Evolutionary conservation across 2,113 vertebrate species (phyloP).

Genomic region (Muntiacus reevesi): DNA sequence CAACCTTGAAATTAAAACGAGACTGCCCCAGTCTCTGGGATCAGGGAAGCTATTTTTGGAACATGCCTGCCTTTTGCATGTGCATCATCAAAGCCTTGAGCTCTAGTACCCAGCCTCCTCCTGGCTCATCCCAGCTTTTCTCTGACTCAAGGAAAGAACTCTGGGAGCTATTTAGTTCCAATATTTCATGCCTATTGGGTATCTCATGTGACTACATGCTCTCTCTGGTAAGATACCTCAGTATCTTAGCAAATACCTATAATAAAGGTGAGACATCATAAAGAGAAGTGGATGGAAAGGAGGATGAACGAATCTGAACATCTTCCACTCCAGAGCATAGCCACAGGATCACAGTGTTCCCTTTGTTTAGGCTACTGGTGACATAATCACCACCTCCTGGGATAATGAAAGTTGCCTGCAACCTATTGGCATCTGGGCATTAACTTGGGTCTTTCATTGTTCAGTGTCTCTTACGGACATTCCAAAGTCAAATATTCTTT

Average conservation of each 20-base stretch:
- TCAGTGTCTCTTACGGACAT: not conserved
- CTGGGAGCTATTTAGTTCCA: not conserved
- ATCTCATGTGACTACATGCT: not conserved
- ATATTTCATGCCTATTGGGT: not conserved
- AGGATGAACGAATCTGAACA: not conserved
- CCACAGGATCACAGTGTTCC: not conserved
- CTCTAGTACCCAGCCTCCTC: not conserved
- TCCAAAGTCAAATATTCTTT: not conserved
- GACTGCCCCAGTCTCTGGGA: constrained; percentile 12
- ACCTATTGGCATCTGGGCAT: rapidly evolving
- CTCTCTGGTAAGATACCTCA: not conserved
- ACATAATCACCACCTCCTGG: not conserved
- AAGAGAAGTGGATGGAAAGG: not conserved
- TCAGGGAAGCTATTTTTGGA: constrained; percentile 61
- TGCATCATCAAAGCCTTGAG: not conserved
- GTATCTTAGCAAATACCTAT: not conserved
- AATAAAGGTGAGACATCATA: not conserved
- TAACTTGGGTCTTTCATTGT: not conserved
- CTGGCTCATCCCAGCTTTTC: not conserved
- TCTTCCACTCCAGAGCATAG: not conserved
- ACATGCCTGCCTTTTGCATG: not conserved
- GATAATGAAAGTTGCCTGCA: not conserved
- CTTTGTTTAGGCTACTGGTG: not conserved
- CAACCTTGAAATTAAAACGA: constrained; percentile 78
- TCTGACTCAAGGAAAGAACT: not conserved